Conservation (phyloP, 2,797 vertebrate species). For the Protosalanx chinensis region DNA sequence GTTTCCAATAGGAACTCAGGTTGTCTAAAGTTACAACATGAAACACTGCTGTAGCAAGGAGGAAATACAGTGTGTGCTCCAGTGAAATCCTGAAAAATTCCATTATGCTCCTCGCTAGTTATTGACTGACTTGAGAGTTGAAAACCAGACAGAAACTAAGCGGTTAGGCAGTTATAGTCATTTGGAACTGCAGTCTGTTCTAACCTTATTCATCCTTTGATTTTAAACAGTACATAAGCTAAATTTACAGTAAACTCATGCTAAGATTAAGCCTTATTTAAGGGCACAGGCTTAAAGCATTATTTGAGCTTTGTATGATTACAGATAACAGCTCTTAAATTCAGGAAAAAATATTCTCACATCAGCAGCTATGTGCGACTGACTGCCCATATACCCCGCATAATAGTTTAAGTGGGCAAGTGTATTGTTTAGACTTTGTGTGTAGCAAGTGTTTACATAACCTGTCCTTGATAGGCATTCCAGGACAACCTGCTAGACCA, state of each 20-base stretch:
- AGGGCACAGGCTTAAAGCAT: not conserved
- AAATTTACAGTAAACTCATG: slow-evolving; percentile 2
- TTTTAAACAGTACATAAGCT: slow-evolving; percentile 6
- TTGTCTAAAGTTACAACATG: too few relatives aligned
- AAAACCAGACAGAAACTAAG: not conserved
- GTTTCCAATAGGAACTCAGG: too few relatives aligned
- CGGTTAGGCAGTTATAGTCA: not conserved
- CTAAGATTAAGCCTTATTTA: slow-evolving; percentile 12
- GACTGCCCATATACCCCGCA: not conserved
- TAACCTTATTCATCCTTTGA: not conserved
- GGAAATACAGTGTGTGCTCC: too few relatives aligned
- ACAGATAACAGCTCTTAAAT: not conserved
- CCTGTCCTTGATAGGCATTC: slow-evolving; percentile 19
- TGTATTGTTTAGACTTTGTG: slow-evolving; percentile 3
- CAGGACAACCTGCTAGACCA: not conserved
- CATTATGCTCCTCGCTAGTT: too few relatives aligned
- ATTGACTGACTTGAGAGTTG: not conserved
- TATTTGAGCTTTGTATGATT: slow-evolving; percentile 8
- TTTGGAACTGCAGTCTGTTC: slow-evolving; percentile 1
- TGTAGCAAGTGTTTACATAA: slow-evolving; percentile 39
- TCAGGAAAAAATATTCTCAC: not conserved
- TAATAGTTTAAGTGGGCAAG: not conserved
- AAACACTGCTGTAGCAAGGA: too few relatives aligned
- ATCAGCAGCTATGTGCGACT: not conserved
- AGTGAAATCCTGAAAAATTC: too few relatives aligned